These are phyloP conservation scores for Lasioglossum lativentre DNA, from an alignment of 2,888 invertebrate genomes.

Conservation along the genomic window DNA sequence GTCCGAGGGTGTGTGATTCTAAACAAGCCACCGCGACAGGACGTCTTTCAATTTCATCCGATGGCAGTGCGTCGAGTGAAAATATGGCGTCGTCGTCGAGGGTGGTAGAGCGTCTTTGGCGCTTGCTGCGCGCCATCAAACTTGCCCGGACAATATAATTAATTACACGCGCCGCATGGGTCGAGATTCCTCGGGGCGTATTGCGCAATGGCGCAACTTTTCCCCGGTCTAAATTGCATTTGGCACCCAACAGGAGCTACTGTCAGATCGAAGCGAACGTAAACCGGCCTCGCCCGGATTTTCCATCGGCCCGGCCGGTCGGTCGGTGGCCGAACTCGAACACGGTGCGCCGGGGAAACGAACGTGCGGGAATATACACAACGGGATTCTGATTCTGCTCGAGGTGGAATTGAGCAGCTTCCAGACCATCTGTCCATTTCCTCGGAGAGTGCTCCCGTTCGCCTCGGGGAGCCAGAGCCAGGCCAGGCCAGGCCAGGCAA, in stretches of 20 bases:
- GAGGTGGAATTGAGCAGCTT: constrained; percentile 69
- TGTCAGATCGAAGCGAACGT: constrained; percentile 52
- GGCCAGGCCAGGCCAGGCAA: neutral
- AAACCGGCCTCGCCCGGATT: constrained; percentile 53
- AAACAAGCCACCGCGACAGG: neutral
- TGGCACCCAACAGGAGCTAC: constrained; percentile 33
- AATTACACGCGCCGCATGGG: neutral
- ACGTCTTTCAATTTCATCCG: neutral
- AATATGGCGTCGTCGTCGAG: neutral
- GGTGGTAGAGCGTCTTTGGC: neutral
- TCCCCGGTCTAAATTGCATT: constrained; percentile 50
- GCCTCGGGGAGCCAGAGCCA: constrained; percentile 69
- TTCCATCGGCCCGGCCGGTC: constrained; percentile 58
- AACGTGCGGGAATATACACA: constrained; percentile 64
- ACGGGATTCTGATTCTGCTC: constrained; percentile 70
- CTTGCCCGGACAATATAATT: constrained; percentile 16
- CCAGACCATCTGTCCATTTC: constrained; percentile 76
- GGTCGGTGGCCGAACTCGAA: constrained; percentile 48
- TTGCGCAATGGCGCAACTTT: constrained; percentile 22
- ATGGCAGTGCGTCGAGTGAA: neutral
- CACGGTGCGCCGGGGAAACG: constrained; percentile 51
- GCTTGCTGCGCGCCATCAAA: neutral
- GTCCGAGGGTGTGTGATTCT: neutral
- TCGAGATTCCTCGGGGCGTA: constrained; percentile 29
- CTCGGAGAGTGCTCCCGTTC: constrained; percentile 72